Evolutionary conservation across 53 echinoderm and acorn worm species (phyloP).

Genomic region (Paracentrotus lividus): DNA sequence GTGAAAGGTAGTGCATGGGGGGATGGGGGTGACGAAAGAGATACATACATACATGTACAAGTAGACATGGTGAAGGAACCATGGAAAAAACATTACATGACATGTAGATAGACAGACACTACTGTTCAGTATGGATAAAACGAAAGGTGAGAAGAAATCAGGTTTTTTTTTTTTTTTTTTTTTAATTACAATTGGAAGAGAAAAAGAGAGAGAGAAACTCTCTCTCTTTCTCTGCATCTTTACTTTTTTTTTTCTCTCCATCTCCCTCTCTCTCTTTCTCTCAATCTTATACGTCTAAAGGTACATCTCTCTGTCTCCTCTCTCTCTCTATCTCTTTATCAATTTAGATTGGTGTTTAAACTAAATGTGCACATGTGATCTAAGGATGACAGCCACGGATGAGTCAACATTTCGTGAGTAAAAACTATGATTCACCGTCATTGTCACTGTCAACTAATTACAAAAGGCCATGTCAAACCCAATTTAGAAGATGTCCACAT

Average conservation of each 20-base stretch:
- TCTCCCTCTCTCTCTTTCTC: background rate
- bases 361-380: background rate
- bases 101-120: too few relatives aligned
- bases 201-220: too few relatives aligned
- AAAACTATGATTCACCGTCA: background rate
- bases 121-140: too few relatives aligned
- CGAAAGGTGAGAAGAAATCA: too few relatives aligned
- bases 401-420: constrained; percentile 35
- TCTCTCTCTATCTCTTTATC: background rate
- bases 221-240: background rate
- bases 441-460: constrained; percentile 4
- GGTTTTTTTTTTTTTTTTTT: too few relatives aligned
- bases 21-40: too few relatives aligned
- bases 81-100: too few relatives aligned
- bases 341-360: background rate
- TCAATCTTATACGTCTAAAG: too few relatives aligned
- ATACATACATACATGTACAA: too few relatives aligned
- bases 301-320: background rate
- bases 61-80: too few relatives aligned
- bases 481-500: background rate
- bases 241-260: background rate
- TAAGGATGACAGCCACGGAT: background rate
- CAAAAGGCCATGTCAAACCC: background rate
- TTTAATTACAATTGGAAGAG: too few relatives aligned
- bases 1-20: too few relatives aligned